Conservation (phyloP, 2,888 invertebrate species). For the Hemaris fuciformis region DNA sequence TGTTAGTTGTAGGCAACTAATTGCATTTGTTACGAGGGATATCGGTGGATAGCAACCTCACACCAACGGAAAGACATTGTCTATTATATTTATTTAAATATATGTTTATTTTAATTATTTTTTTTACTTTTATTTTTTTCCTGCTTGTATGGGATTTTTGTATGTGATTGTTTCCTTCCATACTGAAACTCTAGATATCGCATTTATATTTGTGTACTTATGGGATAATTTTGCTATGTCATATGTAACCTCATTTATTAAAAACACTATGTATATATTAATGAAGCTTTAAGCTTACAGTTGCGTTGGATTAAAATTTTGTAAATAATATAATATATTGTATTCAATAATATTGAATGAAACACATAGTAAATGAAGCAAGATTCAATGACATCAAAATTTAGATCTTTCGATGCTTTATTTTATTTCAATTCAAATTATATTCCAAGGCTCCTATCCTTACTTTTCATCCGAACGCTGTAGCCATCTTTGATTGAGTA, state of each 20-base stretch:
- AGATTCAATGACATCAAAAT: not conserved
- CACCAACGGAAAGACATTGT: not conserved
- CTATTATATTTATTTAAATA: conserved; percentile 7
- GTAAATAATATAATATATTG: not conserved
- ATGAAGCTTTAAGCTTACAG: not conserved
- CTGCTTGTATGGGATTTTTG: too few species aligned
- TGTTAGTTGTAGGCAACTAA: too few species aligned
- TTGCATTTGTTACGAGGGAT: not conserved
- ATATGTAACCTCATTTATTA: too few species aligned
- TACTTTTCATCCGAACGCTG: not conserved
- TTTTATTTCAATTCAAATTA: too few species aligned
- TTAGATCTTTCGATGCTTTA: too few species aligned
- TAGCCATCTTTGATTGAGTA: not conserved
- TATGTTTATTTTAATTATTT: not conserved
- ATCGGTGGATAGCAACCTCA: not conserved
- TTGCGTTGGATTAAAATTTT: not conserved
- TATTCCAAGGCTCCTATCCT: too few species aligned
- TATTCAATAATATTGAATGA: not conserved
- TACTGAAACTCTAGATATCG: not conserved
- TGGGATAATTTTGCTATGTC: not conserved
- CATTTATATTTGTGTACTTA: not conserved
- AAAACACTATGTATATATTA: not conserved
- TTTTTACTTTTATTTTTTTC: conserved; percentile 5
- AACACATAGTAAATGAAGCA: not conserved
- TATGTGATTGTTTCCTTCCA: too few species aligned